A percentile compares a stretch with the other conserved stretches of the same genome.
phyloP scores from a whole-genome alignment of 92 coral and sea anemone species.

The Epizoanthus rinbou region DNA sequence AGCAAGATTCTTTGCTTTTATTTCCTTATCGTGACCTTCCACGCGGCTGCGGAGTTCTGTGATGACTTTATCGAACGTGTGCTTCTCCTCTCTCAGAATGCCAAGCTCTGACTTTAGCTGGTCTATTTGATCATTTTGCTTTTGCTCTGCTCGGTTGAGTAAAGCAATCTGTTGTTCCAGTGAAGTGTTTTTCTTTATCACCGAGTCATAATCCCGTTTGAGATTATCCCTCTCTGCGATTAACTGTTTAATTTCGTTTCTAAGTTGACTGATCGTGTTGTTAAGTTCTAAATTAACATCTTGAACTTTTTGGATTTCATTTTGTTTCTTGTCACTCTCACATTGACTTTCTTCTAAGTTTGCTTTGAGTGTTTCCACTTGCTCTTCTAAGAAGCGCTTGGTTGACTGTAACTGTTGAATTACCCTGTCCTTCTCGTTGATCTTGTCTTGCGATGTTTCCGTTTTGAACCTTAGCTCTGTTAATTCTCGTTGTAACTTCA shows the following conservation, averaged over 20 bases:
- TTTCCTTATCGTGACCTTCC: constrained; percentile 62
- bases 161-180: constrained; percentile 77
- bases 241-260: constrained; percentile 59
- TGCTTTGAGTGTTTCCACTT: constrained; percentile 75
- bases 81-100: constrained; percentile 69
- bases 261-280: constrained; percentile 59
- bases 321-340: constrained; percentile 68
- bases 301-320: constrained; percentile 74
- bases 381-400: constrained; percentile 72
- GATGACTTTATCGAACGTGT: constrained; percentile 57
- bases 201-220: constrained; percentile 78
- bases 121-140: constrained; percentile 74
- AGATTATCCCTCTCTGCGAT: constrained; percentile 72
- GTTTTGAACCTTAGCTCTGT: constrained; percentile 79
- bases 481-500: constrained; percentile 83
- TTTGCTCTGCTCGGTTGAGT: constrained; percentile 62
- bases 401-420: constrained; percentile 83
- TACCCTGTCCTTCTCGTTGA: constrained; percentile 85
- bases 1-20: constrained; percentile 52
- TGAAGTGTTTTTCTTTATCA: constrained; percentile 57
- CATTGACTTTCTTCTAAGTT: constrained; percentile 64
- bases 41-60: constrained; percentile 70
- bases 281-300: constrained; percentile 84
- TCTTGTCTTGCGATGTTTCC: constrained; percentile 87
- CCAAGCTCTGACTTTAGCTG: constrained; percentile 71